Percentiles rank a stretch among this genome's conserved stretches.
phyloP scores from a whole-genome alignment of 2,888 invertebrate genomes.

The Polymixis lichenea region DNA sequence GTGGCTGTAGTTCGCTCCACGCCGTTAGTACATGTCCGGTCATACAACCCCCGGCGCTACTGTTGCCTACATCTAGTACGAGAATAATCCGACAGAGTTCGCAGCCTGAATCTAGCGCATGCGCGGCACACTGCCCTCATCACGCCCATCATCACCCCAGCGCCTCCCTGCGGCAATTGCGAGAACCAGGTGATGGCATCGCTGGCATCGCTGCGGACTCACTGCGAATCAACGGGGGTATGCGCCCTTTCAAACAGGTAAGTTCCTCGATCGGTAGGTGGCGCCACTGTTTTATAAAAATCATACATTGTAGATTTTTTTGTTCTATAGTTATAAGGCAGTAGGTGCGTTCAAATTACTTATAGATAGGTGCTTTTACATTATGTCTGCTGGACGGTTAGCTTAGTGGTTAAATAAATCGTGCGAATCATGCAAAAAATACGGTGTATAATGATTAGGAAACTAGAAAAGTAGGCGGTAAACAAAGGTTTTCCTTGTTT shows the following conservation, averaged over 20 bases:
- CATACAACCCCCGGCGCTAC: slow-evolving; percentile 93
- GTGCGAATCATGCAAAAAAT: slow-evolving; percentile 4
- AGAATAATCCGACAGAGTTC: slow-evolving; percentile 97
- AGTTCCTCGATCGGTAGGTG: slow-evolving; percentile 81
- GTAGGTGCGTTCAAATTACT: slow-evolving; percentile 38
- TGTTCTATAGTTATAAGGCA: slow-evolving; percentile 51
- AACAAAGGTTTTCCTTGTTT: slow-evolving; percentile 27
- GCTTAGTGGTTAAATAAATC: slow-evolving; percentile 4
- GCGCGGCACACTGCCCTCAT: slow-evolving; percentile 92
- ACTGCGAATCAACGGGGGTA: slow-evolving; percentile 98
- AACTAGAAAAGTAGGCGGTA: slow-evolving; percentile 5
- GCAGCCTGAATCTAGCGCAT: slow-evolving; percentile 94
- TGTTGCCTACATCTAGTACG: slow-evolving; percentile 93
- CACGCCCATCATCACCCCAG: slow-evolving; percentile 94
- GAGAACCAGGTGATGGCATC: slow-evolving; percentile 96
- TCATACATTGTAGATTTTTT: slow-evolving; percentile 57
- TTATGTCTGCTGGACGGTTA: slow-evolving; percentile 1
- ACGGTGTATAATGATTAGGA: background rate
- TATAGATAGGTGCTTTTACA: slow-evolving; percentile 27
- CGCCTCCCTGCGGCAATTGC: slow-evolving; percentile 96
- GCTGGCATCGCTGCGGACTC: slow-evolving; percentile 99
- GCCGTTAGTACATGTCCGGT: slow-evolving; percentile 92
- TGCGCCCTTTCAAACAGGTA: slow-evolving; percentile 99
- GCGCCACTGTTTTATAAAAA: slow-evolving; percentile 72
- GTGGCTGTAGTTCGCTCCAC: slow-evolving; percentile 89